Evolutionary conservation across 2,888 invertebrate species (phyloP).

Genomic region (Ptycholaimellus sp.): DNA sequence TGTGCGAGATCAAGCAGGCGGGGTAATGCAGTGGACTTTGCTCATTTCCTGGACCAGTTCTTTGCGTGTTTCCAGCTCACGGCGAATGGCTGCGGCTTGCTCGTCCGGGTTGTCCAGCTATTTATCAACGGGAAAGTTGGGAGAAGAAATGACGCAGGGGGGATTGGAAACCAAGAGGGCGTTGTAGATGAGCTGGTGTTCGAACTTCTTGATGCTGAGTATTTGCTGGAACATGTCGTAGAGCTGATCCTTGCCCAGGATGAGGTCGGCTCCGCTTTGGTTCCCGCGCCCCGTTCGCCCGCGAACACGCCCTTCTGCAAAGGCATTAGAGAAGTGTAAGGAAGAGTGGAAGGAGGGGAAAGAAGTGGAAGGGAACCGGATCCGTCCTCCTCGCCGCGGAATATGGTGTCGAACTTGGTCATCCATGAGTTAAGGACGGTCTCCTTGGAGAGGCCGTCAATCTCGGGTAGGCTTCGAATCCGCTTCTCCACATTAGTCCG

Average conservation of each 20-base stretch:
- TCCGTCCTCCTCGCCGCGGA: constrained; percentile 37
- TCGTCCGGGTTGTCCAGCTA: constrained; percentile 95
- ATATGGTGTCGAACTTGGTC: constrained; percentile 95
- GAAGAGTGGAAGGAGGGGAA: neutral
- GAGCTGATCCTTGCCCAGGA: constrained; percentile 90
- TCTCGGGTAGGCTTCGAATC: constrained; percentile 78
- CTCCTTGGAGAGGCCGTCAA: constrained; percentile 83
- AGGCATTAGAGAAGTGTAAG: neutral
- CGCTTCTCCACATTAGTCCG: constrained; percentile 94
- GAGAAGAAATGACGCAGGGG: neutral
- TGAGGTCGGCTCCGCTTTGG: constrained; percentile 16
- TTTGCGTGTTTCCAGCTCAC: constrained; percentile 90
- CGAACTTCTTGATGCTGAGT: constrained; percentile 90
- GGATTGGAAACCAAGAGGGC: constrained; percentile 52
- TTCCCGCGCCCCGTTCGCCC: constrained; percentile 11
- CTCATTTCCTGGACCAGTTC: constrained; percentile 91
- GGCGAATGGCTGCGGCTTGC: constrained; percentile 92
- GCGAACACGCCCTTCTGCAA: constrained; percentile 8
- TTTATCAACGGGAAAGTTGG: neutral
- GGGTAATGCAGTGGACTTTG: constrained; percentile 40
- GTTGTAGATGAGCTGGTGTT: constrained; percentile 95
- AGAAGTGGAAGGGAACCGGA: neutral
- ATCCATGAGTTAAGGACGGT: constrained; percentile 96
- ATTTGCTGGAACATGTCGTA: constrained; percentile 99
- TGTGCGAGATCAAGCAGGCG: neutral